Base-by-base conservation (phyloP, 2,113 vertebrate species). In the Oophaga pumilio region DNA sequence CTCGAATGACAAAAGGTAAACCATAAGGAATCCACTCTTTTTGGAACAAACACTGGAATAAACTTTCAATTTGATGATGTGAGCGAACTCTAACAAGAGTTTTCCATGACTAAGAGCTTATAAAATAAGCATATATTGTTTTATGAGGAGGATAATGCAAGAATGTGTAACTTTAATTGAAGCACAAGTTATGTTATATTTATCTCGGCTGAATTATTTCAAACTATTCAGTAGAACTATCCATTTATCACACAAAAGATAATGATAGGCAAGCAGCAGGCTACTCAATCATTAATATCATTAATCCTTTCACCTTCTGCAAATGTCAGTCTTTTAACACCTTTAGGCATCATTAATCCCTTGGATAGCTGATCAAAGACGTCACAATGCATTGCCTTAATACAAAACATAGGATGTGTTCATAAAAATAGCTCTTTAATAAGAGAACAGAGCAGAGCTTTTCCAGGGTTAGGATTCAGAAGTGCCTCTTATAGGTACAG, bases 241-340 rank as follows among this genome's bases (percentile, higher is more conserved):
- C 73, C 83, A 90, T 82, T 85, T 74, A 74, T 68, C 13, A 74
- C 56, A 84, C 82, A 56, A 12, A 80, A 82, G 82, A 74, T 8
- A 76, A 76, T 49, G 52, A 57, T 57, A 88, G 81, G 59, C 71
- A 22, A 56, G 73, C 60, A 64, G 59, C 15, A 56, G 13, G 76
- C n/a, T 53, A 26, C 81, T 81, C 0, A 0, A 68, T 87, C 87
- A 69, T 28, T 68, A 86, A 12, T 81, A 73, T 17, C 60, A 60
- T 89, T 64, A 81, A 83, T 89, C 6, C 4, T 60, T 53, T 80
- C 0, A 0, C 73, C 69, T 81, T 76, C 74, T 84, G 83, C 49
- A 89, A 86, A 86, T 3, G 0, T 64, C 90, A 90, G 64, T 0
- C 12, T 84, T 28, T 77, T 20, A 6, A 59, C 56, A 71, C 69